A percentile compares a stretch with the other conserved stretches of the same genome.
Conservation (phyloP, 2,797 vertebrate species). For the Craterocephalus amniculus region DNA sequence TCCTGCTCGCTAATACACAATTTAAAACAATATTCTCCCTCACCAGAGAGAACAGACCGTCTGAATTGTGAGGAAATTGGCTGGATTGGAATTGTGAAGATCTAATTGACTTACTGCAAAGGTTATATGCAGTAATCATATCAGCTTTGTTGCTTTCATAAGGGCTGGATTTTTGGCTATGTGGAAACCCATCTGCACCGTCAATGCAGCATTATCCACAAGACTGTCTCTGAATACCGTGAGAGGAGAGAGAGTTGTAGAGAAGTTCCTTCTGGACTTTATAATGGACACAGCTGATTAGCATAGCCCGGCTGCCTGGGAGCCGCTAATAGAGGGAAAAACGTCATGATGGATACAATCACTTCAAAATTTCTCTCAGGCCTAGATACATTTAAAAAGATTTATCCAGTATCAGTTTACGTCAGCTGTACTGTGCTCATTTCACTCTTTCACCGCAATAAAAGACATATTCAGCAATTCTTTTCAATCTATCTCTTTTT, state of each 20-base stretch:
- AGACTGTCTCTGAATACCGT: constrained; percentile 20
- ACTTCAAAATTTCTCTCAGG: constrained; percentile 47
- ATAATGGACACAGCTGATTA: constrained; percentile 52
- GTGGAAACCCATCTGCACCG: background rate
- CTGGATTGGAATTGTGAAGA: constrained; percentile 18
- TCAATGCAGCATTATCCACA: constrained; percentile 1
- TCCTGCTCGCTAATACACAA: constrained; percentile 2
- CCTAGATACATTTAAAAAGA: constrained; percentile 19
- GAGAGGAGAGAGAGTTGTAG: constrained; percentile 13
- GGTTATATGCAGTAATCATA: constrained; percentile 24
- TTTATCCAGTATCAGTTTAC: background rate
- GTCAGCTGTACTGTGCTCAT: background rate
- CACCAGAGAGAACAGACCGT: constrained; percentile 5
- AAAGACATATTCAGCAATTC: background rate
- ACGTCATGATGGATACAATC: constrained; percentile 57
- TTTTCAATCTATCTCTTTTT: background rate
- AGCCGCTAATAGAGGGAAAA: constrained; percentile 65
- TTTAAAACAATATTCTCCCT: constrained; percentile 28
- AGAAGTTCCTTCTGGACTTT: constrained; percentile 22
- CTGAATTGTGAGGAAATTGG: constrained; percentile 13
- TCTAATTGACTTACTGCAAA: constrained; percentile 23
- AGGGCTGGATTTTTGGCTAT: constrained; percentile 19
- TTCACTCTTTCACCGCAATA: background rate
- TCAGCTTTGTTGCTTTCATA: background rate
- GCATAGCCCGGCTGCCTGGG: constrained; percentile 46